A percentile compares a stretch with the other conserved stretches of the same genome.
phyloP scores from a whole-genome alignment of 2,113 vertebrate species.

The Mirza zaza region DNA sequence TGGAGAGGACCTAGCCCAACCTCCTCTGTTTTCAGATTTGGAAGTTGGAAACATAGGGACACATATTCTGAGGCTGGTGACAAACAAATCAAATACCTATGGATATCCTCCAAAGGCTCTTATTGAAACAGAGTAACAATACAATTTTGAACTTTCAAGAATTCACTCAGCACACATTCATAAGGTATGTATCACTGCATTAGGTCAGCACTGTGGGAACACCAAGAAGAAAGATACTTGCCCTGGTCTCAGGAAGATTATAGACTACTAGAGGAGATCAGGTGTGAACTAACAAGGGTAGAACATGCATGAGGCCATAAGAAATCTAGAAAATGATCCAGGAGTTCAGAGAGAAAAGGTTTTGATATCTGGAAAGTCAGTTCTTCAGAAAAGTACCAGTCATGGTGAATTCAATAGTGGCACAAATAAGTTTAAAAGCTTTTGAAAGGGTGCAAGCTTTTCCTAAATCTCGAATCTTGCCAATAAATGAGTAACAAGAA shows the following conservation, averaged over 20 bases:
- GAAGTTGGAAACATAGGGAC: background rate
- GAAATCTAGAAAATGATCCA: background rate
- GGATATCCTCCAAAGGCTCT: background rate
- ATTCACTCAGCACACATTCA: background rate
- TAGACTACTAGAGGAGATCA: background rate
- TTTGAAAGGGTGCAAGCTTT: background rate
- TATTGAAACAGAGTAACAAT: background rate
- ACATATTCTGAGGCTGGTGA: background rate
- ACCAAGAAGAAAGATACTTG: background rate
- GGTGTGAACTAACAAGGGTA: background rate
- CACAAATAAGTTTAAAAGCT: background rate
- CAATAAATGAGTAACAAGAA: conserved; percentile 8
- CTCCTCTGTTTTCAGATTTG: background rate
- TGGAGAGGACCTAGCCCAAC: background rate
- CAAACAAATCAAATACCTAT: background rate
- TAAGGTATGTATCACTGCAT: background rate
- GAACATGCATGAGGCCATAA: background rate
- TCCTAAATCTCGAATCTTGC: background rate
- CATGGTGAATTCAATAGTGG: background rate
- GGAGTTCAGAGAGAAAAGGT: background rate
- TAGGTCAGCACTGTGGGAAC: background rate
- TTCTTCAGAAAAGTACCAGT: background rate
- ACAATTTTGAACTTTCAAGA: conserved; percentile 15
- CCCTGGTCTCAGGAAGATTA: background rate
- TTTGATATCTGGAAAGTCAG: background rate